Base-by-base conservation (phyloP, 1,140 invertebrate genomes). In the Drusus annulatus region DNA sequence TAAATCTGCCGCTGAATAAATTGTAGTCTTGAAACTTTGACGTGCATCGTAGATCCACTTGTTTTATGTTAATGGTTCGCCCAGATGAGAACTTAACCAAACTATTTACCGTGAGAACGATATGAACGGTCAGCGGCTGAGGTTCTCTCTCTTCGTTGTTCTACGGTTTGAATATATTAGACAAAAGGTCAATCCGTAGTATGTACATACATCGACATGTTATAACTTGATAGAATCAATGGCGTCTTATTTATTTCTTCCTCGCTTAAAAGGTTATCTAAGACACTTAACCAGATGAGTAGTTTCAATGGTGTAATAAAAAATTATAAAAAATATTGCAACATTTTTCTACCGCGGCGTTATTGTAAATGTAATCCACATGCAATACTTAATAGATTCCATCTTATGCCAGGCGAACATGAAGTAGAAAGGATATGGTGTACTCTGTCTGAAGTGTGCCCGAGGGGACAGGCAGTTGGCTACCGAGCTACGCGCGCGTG, bases 51-150 rank as follows among this genome's bases (percentile, higher is more conserved):
- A 58, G 45, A 68, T 78, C 63, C 52, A 62, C 68, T 79, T 69
- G 76, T 76, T 79, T 81, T 63, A 71, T 78, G 76, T 81, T 81
- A 81, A 81, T 81, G 80, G 76, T 79, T 78, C 52, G 45, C 50
- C 52, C 52, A 56, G 71, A 75, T 60, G 71, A 75, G 71, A 58
- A 58, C 71, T 75, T 45, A 45, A 79, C 79, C 73, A 65, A 52
- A 73, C 63, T 63, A 36, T 63, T 71, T 75, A 74, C 74, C 80
- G 80, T 81, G 80, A 81, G 80, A 81, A 81, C 63, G 68, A 71
- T 71, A 23, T 51, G 50, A 54, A 51, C 68, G 68, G 68, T 13
- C 68, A 15, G 68, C 54, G 68, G 68, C 68, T 54, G 50, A 52
- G 25, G 62, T 65, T 65, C 62, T 65, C 62, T 65, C 25, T 65